Base-by-base conservation (phyloP, 2,113 vertebrate species). In the Bos javanicus region DNA sequence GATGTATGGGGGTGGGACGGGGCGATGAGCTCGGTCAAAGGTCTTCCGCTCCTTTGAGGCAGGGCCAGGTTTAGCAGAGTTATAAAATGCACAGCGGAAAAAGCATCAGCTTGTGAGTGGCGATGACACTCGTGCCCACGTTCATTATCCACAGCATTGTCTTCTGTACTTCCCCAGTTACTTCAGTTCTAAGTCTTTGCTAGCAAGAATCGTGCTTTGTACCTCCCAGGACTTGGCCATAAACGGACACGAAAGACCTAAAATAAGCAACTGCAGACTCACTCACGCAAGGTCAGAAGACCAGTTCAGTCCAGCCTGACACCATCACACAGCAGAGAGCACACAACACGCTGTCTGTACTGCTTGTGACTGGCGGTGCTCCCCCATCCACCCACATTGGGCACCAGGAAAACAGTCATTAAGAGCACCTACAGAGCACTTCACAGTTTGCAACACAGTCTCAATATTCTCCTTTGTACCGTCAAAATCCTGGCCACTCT, bases 81-180 rank as follows among this genome's bases (percentile, higher is more conserved):
- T 25, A 81, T 19, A 43, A 80, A 60, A 62, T 5, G 36, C 28
- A 43, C 87, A n/a, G 3, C 6, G 36, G 50, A 71, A 78, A 59
- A n/a, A 30, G 10, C 36, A 71, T 5, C 36, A 43, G 50, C 36
- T 16, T 74, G 25, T 10, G 86, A 36, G 52, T 17, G 21, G 33
- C 11, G 36, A 3, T 7, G n/a, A 39, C 84, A 16, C 9, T 2
- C n/a, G 1, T 0, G 54, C 7, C 57, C 46, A 39, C 14, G 0
- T 36, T 36, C n/a, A 4, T 4, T 23, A 10, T 74, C 80, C 62
- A 16, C 4, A 21, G 30, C 17, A 2, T 0, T 11, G 5, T 30
- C 46, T 57, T 80, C 33, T 46, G n/a, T 30, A 43, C 39, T 71
- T 67, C 48, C 33, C 81, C 80, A 46, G 52, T 6, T 67, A 59